These are phyloP conservation scores for Lepeophtheirus nordmannii DNA, from an alignment of 2,888 invertebrate species.

Conservation along the genomic window DNA sequence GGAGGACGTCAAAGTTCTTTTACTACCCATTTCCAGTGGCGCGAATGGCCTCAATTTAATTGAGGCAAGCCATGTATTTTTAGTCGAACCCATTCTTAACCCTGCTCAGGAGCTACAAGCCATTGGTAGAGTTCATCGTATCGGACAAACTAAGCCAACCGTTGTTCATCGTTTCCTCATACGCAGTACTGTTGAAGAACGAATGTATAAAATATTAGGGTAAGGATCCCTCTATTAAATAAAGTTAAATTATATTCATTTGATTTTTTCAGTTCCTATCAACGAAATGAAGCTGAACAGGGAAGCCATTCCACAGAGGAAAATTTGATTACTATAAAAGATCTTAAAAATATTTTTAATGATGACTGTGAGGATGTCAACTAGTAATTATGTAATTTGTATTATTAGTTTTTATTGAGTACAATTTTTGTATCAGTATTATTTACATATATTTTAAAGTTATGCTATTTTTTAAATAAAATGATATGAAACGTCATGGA, in stretches of 20 bases:
- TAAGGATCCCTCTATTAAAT: conserved; percentile 21
- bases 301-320: conserved; percentile 27
- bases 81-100: conserved; percentile 57
- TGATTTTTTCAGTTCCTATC: conserved; percentile 26
- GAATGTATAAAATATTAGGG: conserved; percentile 39
- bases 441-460: too few species aligned
- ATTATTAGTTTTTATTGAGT: too few species aligned
- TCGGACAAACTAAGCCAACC: conserved; percentile 58
- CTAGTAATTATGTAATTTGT: too few species aligned
- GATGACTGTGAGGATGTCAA: background rate
- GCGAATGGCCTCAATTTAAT: conserved; percentile 60
- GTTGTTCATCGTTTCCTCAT: conserved; percentile 52
- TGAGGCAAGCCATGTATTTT: conserved; percentile 59
- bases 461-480: too few species aligned
- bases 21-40: conserved; percentile 52
- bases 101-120: conserved; percentile 58
- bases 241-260: background rate
- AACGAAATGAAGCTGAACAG: conserved; percentile 6
- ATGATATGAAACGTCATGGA: too few species aligned
- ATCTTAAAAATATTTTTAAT: conserved; percentile 30
- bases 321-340: conserved; percentile 30
- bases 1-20: conserved; percentile 38
- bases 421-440: too few species aligned
- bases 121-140: conserved; percentile 57
- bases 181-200: conserved; percentile 52